A percentile compares a stretch with the other conserved stretches of the same genome.
Evolutionary conservation across 2,888 invertebrate species (phyloP).

Genomic region (Candidula unifasciata): DNA sequence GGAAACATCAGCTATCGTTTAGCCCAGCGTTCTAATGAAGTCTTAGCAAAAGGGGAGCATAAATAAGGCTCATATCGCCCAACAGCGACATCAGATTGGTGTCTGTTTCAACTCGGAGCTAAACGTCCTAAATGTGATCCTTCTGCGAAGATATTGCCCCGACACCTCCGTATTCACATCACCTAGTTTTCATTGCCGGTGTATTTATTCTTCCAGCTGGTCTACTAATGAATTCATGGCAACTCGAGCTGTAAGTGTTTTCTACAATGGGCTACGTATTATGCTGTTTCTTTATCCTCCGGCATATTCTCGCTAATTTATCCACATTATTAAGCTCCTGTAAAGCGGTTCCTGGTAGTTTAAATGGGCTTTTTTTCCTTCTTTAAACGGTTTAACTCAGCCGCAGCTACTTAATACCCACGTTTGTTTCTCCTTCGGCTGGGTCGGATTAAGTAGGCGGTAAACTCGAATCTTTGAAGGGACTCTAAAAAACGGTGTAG

Average conservation of each 20-base stretch:
- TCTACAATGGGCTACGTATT: not conserved
- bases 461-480: constrained; percentile 11
- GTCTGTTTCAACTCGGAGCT: not conserved
- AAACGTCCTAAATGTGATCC: not conserved
- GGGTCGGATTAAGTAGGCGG: constrained; percentile 13
- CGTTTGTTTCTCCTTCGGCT: constrained; percentile 16
- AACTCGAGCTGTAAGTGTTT: not conserved
- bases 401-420: constrained; percentile 28
- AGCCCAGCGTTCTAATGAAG: constrained; percentile 1
- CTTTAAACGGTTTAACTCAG: not conserved
- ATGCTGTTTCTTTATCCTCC: not conserved
- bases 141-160: not conserved
- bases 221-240: constrained; percentile 11
- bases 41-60: not conserved
- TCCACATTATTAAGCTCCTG: not conserved
- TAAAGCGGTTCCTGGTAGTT: not conserved
- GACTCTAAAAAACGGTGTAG: not conserved
- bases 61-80: constrained; percentile 22
- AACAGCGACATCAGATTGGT: constrained; percentile 19
- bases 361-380: not conserved
- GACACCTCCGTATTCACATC: not conserved
- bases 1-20: not conserved
- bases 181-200: not conserved
- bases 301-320: not conserved
- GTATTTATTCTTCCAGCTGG: not conserved